Base-by-base conservation (phyloP, 2,888 invertebrate genomes). In the Platycheirus albimanus region DNA sequence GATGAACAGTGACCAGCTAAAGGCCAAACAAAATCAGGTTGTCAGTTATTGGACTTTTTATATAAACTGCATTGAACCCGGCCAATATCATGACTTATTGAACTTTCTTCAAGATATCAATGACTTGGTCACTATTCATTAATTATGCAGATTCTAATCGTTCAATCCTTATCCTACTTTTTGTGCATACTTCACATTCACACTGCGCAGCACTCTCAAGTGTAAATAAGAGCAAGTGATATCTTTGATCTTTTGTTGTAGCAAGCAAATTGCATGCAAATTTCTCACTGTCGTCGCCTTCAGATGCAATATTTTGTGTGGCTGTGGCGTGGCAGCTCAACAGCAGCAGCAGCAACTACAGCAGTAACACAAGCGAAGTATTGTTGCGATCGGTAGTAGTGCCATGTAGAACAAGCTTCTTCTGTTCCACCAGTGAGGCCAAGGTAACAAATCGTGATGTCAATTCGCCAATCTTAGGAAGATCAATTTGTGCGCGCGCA, bases 401-500 rank as follows among this genome's bases (percentile, higher is more conserved):
- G 72, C 51, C 61, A 61, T 81, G 66, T 75, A 81, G 56, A 74
- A 78, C 83, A 78, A 71, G 83, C 64, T 56, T 78, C 83, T 74
- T 45, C 83, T 78, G 83, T 78, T 83, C 56, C 56, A 77, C 45
- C 36, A 52, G 45, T 74, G 69, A 61, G 63, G 72, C 63, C 67
- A 72, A 72, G 71, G 67, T 83, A 78, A 83, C 83, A 83, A 83
- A 83, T 83, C 83, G 83, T 83, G 83, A 83, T 83, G 83, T 83
- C 83, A 83, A 78, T 72, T 74, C 69, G 72, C 83, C 64, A 83
- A 74, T 78, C 83, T 74, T 78, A 33, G 47, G 72, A 83, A 72
- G 83, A 83, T 83, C 83, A 83, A 83, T 83, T 78, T 83, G 83
- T 74, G 83, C 51, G 63, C 67, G 78, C 67, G 70, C 78, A 58